Conservation (phyloP, 2,888 invertebrate species). For the Scaptomyza tumidula region DNA sequence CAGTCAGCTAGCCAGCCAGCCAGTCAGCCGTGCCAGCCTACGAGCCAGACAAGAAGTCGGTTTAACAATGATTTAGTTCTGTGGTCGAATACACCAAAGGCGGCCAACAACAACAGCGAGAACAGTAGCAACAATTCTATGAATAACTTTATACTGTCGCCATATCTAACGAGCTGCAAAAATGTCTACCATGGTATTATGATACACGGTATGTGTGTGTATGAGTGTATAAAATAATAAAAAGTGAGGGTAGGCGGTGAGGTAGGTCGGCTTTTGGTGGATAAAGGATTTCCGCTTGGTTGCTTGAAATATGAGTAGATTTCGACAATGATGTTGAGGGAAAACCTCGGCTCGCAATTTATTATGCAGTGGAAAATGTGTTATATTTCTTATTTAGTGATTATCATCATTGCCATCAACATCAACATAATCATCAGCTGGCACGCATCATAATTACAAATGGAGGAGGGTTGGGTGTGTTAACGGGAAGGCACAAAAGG, state of each 20-base stretch:
- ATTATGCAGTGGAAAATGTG: slow-evolving; percentile 69
- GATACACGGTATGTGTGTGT: slow-evolving; percentile 11
- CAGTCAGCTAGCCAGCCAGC: slow-evolving; percentile 1
- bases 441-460: slow-evolving; percentile 56
- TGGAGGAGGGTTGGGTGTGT: background rate
- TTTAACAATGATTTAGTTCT: slow-evolving; percentile 51
- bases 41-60: slow-evolving; percentile 44
- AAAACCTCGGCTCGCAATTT: slow-evolving; percentile 56
- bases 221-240: background rate
- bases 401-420: slow-evolving; percentile 34
- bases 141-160: slow-evolving; percentile 67
- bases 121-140: slow-evolving; percentile 26
- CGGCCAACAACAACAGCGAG: slow-evolving; percentile 17
- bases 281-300: slow-evolving; percentile 78
- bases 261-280: slow-evolving; percentile 21
- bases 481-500: background rate
- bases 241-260: slow-evolving; percentile 3
- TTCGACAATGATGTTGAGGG: slow-evolving; percentile 56
- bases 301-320: slow-evolving; percentile 79
- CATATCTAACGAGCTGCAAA: slow-evolving; percentile 78
- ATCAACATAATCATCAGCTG: slow-evolving; percentile 38
- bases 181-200: slow-evolving; percentile 53
- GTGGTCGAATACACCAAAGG: slow-evolving; percentile 33
- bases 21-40: slow-evolving; percentile 14
- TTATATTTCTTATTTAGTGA: slow-evolving; percentile 53